A percentile compares a stretch with the other conserved stretches of the same genome.
These are phyloP conservation scores for Resseliella maxima DNA, from an alignment of 2,888 invertebrate species.

Conservation along the genomic window DNA sequence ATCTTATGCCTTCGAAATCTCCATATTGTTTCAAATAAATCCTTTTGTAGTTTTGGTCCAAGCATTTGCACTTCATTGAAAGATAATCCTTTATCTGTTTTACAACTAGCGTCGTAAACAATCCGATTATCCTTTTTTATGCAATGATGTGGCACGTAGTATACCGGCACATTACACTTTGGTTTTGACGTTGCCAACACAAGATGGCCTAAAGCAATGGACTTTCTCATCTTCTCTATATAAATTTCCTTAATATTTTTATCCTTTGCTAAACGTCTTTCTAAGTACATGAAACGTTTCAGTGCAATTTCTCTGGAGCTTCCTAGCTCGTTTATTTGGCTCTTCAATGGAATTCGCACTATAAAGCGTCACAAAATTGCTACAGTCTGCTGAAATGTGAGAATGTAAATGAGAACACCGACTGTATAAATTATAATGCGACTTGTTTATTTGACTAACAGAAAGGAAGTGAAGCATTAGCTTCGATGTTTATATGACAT, in stretches of 20 bases:
- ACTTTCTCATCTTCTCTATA: not conserved
- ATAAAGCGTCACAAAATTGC: too few species aligned
- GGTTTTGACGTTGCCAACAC: not conserved
- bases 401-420: too few species aligned
- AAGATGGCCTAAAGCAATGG: not conserved
- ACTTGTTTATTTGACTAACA: too few species aligned
- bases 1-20: not conserved
- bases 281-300: not conserved
- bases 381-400: too few species aligned
- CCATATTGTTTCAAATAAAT: not conserved
- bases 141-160: not conserved
- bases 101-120: not conserved
- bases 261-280: not conserved
- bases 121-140: not conserved
- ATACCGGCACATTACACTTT: not conserved
- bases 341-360: too few species aligned
- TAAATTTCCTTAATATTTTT: not conserved
- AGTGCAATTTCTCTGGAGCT: not conserved
- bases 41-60: conserved; percentile 56
- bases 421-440: too few species aligned
- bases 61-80: conserved; percentile 57
- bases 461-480: too few species aligned
- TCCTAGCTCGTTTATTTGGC: not conserved
- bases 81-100: conserved; percentile 54
- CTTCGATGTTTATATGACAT: too few species aligned